A percentile compares a stretch with the other conserved stretches of the same genome.
Conservation (phyloP, 2,888 invertebrate genomes). For the Rhimphoctona megacephalus region DNA sequence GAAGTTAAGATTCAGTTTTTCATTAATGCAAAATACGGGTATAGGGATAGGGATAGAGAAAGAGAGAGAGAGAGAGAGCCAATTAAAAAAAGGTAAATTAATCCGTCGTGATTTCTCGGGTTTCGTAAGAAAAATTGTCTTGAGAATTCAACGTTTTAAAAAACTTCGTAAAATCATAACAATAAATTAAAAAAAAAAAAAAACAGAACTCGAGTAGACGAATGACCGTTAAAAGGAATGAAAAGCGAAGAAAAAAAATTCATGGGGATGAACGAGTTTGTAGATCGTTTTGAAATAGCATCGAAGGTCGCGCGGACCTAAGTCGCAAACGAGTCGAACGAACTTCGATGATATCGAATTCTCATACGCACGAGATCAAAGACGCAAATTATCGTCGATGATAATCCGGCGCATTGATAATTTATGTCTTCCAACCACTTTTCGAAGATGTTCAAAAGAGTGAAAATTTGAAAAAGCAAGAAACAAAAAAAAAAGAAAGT, state of each 20-base stretch:
- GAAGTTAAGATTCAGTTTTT: background rate
- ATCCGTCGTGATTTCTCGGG: background rate
- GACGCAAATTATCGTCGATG: background rate
- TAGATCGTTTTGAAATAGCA: background rate
- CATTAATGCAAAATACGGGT: background rate
- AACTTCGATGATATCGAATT: constrained; percentile 4
- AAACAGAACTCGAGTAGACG: background rate
- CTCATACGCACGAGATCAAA: background rate
- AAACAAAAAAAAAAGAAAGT: background rate
- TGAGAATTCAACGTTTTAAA: background rate
- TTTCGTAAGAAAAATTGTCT: background rate
- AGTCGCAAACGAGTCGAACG: background rate
- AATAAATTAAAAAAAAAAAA: constrained; percentile 1
- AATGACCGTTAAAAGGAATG: constrained; percentile 17
- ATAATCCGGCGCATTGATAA: background rate
- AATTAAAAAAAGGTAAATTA: background rate
- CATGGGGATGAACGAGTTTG: background rate
- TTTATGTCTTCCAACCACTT: constrained; percentile 5
- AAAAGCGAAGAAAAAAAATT: constrained; percentile 1
- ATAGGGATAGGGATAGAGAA: background rate
- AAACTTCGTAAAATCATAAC: constrained; percentile 9
- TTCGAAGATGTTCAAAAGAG: constrained; percentile 15
- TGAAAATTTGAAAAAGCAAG: background rate
- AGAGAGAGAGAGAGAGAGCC: background rate
- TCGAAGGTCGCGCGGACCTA: background rate